Evolutionary conservation across 30 jellyfish, hydroid and myxozoan genomes (phyloP).

Genomic region (Chironex yamaguchii): DNA sequence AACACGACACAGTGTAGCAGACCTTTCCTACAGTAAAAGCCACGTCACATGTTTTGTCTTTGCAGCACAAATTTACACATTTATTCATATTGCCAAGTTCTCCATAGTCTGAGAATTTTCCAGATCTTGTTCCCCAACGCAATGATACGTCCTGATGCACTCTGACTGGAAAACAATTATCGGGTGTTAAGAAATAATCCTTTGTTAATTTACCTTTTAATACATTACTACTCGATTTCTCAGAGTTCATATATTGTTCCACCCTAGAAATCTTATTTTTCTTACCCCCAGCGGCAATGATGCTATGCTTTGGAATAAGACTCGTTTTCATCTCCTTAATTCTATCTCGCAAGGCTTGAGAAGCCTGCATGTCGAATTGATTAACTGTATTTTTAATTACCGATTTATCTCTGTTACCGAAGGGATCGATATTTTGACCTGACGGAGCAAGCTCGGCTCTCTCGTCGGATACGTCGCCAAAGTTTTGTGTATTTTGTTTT

Average conservation of each 20-base stretch:
- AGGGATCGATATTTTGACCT: background rate
- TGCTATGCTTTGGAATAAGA: background rate
- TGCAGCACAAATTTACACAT: slow-evolving; percentile 96
- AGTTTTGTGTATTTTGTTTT: background rate
- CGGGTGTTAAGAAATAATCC: slow-evolving; percentile 46
- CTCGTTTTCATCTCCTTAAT: slow-evolving; percentile 16
- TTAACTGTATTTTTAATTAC: background rate
- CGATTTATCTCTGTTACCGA: background rate
- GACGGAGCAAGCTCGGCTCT: background rate
- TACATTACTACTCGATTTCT: background rate
- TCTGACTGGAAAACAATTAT: slow-evolving; percentile 83
- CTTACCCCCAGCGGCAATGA: slow-evolving; percentile 4
- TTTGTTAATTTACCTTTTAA: background rate
- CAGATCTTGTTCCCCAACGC: slow-evolving; percentile 93
- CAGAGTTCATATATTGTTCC: background rate
- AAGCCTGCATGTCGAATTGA: slow-evolving; percentile 32
- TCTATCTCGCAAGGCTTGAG: slow-evolving; percentile 36
- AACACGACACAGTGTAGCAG: slow-evolving; percentile 95
- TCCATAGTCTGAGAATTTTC: slow-evolving; percentile 96
- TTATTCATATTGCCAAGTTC: slow-evolving; percentile 86
- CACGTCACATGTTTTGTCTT: slow-evolving; percentile 93
- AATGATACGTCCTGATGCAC: slow-evolving; percentile 89
- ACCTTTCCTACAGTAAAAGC: slow-evolving; percentile 94
- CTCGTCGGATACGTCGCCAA: slow-evolving; percentile 67
- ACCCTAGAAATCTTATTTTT: slow-evolving; percentile 22